Base-by-base conservation (phyloP, 2,888 invertebrate genomes). In the Clivina fossor region DNA sequence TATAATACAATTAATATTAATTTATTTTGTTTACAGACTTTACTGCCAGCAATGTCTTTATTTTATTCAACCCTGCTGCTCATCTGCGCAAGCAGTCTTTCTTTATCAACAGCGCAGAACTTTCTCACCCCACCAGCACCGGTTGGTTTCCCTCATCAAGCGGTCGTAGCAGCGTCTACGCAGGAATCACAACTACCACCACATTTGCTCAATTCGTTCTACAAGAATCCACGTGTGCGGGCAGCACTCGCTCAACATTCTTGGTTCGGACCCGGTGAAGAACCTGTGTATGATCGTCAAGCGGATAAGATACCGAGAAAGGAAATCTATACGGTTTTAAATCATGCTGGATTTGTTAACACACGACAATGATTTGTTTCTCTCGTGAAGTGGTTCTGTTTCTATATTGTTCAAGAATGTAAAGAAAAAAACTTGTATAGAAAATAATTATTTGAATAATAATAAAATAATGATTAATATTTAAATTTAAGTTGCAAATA, bases 321-420 rank as follows among this genome's bases (percentile, higher is more conserved):
- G 40, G 79, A 83, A 67, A 84, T 85, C 60, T 83, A 83, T 71
- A 79, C 79, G 44, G 79, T 84, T 30, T 72, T 85, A 40, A 80
- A 80, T 1, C 84, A 85, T 68, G 84, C 84, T 0, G 84, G 84
- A 1, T 71, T 85, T 18, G 8, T 47, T 20, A 20, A n/a, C 3
- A 22, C 22, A n/a, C n/a, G n/a, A n/a, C n/a, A n/a, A n/a, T n/a
- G n/a, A n/a, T n/a, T n/a, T n/a, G n/a, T n/a, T n/a, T n/a, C n/a
- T n/a, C n/a, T n/a, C n/a, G n/a, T n/a, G n/a, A n/a, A n/a, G n/a
- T n/a, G n/a, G n/a, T n/a, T n/a, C n/a, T n/a, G n/a, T n/a, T n/a
- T n/a, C n/a, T n/a, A n/a, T n/a, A n/a, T n/a, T n/a, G n/a, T n/a
- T n/a, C n/a, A n/a, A n/a, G n/a, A n/a, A n/a, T n/a, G n/a, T n/a